A percentile compares a stretch with the other conserved stretches of the same genome.
Conservation (phyloP, 2,888 invertebrate species). For the Scotopteryx bipunctaria region DNA sequence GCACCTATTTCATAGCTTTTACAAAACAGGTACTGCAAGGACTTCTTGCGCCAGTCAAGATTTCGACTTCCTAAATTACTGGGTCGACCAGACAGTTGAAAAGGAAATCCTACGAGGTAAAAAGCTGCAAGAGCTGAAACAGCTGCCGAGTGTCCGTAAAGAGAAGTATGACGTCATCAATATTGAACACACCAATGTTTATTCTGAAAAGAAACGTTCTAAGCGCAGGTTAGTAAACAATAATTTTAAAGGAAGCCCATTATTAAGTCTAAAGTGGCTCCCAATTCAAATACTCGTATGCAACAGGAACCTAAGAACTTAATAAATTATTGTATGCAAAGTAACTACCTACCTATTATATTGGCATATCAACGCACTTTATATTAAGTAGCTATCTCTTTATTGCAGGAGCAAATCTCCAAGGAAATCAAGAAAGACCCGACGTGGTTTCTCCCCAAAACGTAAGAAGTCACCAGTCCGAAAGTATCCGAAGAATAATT, state of each 20-base stretch:
- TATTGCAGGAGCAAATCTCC: constrained; percentile 22
- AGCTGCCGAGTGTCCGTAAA: not conserved
- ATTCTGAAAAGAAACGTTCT: constrained; percentile 7
- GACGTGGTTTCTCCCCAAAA: constrained; percentile 10
- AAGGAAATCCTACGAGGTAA: constrained; percentile 37
- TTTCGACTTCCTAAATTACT: constrained; percentile 32
- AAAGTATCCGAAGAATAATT: not conserved
- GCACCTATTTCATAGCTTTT: too few species aligned
- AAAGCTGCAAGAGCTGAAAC: constrained; percentile 31
- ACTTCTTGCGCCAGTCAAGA: constrained; percentile 22
- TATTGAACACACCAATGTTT: constrained; percentile 16
- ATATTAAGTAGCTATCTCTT: not conserved
- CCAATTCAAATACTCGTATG: too few species aligned
- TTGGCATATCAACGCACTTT: too few species aligned
- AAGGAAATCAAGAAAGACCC: constrained; percentile 5
- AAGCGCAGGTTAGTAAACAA: constrained; percentile 5
- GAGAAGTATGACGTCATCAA: constrained; percentile 32
- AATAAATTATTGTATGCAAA: too few species aligned
- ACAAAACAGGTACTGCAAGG: constrained; percentile 1
- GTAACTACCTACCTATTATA: too few species aligned
- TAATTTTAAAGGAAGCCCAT: too few species aligned
- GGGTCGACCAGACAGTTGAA: constrained; percentile 37
- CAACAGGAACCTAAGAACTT: too few species aligned
- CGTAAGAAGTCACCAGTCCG: constrained; percentile 5
- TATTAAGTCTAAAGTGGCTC: not conserved